phyloP scores from a whole-genome alignment of 2,888 invertebrate genomes.

The Trissonchulus latispiculum region DNA sequence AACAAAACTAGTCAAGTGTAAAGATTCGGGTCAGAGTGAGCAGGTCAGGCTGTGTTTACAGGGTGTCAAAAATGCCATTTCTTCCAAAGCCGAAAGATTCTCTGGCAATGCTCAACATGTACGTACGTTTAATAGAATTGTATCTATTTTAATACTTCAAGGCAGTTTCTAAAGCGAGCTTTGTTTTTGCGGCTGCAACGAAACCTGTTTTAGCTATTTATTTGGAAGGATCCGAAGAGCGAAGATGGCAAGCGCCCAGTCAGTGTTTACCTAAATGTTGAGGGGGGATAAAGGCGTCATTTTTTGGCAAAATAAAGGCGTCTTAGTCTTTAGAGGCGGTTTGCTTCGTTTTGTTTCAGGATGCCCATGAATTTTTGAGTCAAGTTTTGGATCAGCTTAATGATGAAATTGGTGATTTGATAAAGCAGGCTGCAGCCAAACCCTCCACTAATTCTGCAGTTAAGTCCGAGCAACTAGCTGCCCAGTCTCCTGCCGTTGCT shows the following conservation, averaged over 20 bases:
- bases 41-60: slow-evolving; percentile 32
- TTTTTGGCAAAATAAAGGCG: too few species aligned
- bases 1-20: too few species aligned
- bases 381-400: slow-evolving; percentile 44
- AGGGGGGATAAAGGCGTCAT: too few species aligned
- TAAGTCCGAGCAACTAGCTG: too few species aligned
- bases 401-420: slow-evolving; percentile 40
- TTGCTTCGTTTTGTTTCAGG: slow-evolving; percentile 33
- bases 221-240: too few species aligned
- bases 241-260: too few species aligned
- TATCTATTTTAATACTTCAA: background rate
- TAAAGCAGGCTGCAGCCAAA: too few species aligned
- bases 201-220: too few species aligned
- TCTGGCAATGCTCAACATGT: slow-evolving; percentile 43
- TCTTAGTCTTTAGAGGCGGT: too few species aligned
- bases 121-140: slow-evolving; percentile 26
- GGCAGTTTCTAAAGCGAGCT: background rate
- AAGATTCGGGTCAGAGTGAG: slow-evolving; percentile 23
- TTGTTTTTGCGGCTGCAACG: background rate
- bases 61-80: slow-evolving; percentile 39
- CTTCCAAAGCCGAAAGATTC: slow-evolving; percentile 39
- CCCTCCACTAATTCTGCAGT: too few species aligned
- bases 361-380: slow-evolving; percentile 45
- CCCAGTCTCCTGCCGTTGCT: too few species aligned
- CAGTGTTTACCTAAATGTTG: too few species aligned